These are phyloP conservation scores for Sesamia inferens DNA, from an alignment of 2,888 invertebrate species.

Conservation along the genomic window DNA sequence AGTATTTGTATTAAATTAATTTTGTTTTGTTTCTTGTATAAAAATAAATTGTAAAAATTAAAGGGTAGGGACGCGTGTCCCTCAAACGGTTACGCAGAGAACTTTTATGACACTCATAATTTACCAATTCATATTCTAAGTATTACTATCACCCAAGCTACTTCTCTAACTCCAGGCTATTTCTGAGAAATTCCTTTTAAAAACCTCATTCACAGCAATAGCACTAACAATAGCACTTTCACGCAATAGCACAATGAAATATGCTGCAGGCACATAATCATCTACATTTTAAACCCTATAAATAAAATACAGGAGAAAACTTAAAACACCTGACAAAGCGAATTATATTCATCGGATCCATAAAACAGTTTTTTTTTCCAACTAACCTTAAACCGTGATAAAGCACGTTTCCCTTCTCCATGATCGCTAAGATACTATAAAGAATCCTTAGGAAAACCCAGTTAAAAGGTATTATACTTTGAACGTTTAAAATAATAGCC, in stretches of 20 bases:
- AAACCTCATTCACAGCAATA: too few species aligned
- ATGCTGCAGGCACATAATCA: too few species aligned
- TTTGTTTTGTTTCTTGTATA: slow-evolving; percentile 23
- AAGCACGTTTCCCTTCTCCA: slow-evolving; percentile 48
- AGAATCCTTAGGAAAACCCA: slow-evolving; percentile 49
- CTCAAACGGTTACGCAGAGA: too few species aligned
- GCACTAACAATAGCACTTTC: too few species aligned
- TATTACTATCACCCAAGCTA: too few species aligned
- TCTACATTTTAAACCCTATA: background rate
- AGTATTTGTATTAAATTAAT: slow-evolving; percentile 28
- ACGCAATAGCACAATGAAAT: too few species aligned
- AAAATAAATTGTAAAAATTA: too few species aligned
- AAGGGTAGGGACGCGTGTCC: too few species aligned
- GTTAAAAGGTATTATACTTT: slow-evolving; percentile 35
- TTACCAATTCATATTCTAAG: too few species aligned
- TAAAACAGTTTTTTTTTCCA: slow-evolving; percentile 12
- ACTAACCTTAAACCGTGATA: slow-evolving; percentile 50
- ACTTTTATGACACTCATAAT: too few species aligned
- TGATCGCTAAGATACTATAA: slow-evolving; percentile 39
- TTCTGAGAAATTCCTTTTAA: too few species aligned
- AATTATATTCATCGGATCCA: slow-evolving; percentile 9
- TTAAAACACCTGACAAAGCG: slow-evolving; percentile 9
- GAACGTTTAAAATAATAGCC: slow-evolving; percentile 21
- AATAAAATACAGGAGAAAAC: slow-evolving; percentile 5
- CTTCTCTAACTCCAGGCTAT: too few species aligned